Base-by-base conservation (phyloP, 2,888 invertebrate species). In the Parnassius apollo region DNA sequence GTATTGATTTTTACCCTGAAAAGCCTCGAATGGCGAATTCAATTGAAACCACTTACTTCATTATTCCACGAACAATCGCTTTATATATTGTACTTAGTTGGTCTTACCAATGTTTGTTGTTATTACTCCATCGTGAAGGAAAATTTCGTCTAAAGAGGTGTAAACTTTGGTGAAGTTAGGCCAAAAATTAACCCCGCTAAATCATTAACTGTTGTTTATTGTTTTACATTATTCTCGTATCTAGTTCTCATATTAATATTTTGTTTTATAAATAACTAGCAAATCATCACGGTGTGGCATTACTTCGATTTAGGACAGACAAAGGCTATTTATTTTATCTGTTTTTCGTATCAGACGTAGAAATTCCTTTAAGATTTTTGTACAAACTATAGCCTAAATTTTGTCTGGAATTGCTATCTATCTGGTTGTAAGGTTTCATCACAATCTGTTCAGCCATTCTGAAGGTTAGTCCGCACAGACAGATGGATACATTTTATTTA, bases 261-360 rank as follows among this genome's bases (percentile, higher is more conserved):
- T 10, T 44, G 44, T 11, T 25, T 52, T 13, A 88, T 95, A 8
- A 95, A 95, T 71, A 88, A 94, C 54, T 78, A 91, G 0, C 78
- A 97, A 10, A 95, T 95, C 79, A 96, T 96, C 0, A 71, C 96
- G 9, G 81, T 97, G 4, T 86, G 92, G 56, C 22, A 2, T 22
- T 22, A 22, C 22, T 22, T 22, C 1, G 2, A 22, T 22, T 22
- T 2, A 22, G 2, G 22, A 22, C 2, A 22, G 1, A 2, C 22
- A 22, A 22, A 22, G 22, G 2, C 22, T 22, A 22, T 22, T 82
- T 50, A 22, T 13, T 10, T 50, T 22, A 22, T 2, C 18, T 50
- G 18, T 13, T 50, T 50, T 22, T 22, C 18, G 18, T 13, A 50
- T 2, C 0, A 50, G 50, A 10, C 22, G 50, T 18, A 50, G 9